Conservation (phyloP, 2,797 vertebrate genomes). For the Tarsius wallacei region DNA sequence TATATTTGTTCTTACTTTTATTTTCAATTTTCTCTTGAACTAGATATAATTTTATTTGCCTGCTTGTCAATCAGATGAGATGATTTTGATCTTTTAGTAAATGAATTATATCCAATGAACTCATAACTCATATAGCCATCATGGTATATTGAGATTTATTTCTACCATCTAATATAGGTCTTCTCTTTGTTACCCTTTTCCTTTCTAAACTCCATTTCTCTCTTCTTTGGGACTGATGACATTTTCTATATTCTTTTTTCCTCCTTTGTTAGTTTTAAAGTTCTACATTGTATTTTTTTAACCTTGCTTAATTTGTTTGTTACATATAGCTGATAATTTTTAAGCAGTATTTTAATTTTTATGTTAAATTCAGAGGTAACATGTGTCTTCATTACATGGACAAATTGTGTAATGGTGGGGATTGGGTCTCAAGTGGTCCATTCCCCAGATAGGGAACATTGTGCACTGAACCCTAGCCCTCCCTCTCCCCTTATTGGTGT, state of each 20-base stretch:
- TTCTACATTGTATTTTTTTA: neutral
- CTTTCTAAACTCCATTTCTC: neutral
- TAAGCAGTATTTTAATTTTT: no score
- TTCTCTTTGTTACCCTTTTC: neutral
- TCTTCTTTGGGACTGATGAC: neutral
- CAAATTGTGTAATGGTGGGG: no score
- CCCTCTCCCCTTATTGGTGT: no score
- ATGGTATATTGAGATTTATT: neutral
- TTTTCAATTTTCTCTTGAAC: constrained; percentile 43
- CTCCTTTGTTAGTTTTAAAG: neutral
- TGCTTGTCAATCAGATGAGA: neutral
- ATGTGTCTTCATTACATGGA: no score
- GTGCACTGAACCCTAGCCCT: no score
- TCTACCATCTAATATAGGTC: neutral
- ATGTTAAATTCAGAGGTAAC: no score
- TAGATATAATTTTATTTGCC: neutral
- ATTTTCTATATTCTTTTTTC: neutral
- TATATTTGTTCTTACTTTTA: neutral
- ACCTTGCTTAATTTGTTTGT: no score
- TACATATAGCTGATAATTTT: no score
- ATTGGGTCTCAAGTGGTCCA: no score
- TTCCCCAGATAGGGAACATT: no score
- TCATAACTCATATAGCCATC: neutral
- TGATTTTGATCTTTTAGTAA: neutral
- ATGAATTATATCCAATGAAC: neutral